Base-by-base conservation (phyloP, 2,797 vertebrate genomes). In the Phataginus tetradactyla region DNA sequence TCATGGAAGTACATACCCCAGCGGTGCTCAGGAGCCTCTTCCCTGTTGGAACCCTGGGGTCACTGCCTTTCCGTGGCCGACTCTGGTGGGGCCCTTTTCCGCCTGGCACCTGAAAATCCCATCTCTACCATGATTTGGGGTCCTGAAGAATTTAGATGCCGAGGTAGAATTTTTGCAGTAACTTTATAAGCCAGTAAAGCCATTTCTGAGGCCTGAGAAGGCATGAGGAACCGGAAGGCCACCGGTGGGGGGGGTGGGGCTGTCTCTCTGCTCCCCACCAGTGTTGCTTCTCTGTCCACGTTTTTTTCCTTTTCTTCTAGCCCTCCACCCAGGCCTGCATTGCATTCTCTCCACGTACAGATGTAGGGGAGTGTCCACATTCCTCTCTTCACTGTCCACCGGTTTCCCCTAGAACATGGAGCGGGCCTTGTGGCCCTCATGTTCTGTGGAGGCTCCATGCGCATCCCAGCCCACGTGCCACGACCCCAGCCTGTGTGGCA, bases 11-110 rank as follows among this genome's bases (percentile, higher is more conserved):
- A 14, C 71, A 25, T 21, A 45, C 68, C 90, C 45, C 11, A 49
- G 2, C 32, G 7, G 49, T 49, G 11, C n/a, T 69, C 6, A 13
- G 13, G 51, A 66, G 27, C 11, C 4, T 55, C 12, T 25, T n/a
- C 55, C 59, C 29, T 66, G 32, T 23, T 29, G 61, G 53, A 23
- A 21, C 55, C 49, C 57, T 32, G 37, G 18, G 59, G 27, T 57
- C 17, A 0, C 53, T 6, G 0, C 29, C 63, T 86, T 64, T 45
- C 53, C 3, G 1, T 3, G 3, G 12, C 32, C 7, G 49, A 4
- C 45, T 79, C 81, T n/a, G 14, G 8, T 14, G 42, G n/a, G 61
- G 25, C 2, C 21, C 71, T 61, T 87, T 32, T 49, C 34, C n/a
- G 32, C 11, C 53, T 45, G 39, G n/a, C 55, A 42, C 29, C 34